Evolutionary conservation across 2,797 vertebrate genomes (phyloP).

Genomic region (Betta splendens): DNA sequence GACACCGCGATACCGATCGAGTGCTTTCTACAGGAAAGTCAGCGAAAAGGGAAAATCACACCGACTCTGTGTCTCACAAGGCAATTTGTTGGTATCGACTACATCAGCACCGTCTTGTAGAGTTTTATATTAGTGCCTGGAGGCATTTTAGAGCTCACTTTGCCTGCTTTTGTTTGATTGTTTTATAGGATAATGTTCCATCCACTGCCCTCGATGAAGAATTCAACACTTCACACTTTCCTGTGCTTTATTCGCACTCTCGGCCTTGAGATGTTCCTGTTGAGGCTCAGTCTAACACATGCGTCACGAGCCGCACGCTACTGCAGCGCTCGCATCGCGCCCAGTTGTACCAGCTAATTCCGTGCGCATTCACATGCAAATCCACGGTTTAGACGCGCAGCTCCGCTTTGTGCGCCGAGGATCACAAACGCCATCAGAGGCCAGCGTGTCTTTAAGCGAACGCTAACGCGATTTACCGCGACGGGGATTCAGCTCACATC

Average conservation of each 20-base stretch:
- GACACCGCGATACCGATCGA: constrained; percentile 11
- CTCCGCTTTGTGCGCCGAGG: background rate
- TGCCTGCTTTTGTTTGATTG: too few species aligned
- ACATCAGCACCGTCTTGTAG: constrained; percentile 1
- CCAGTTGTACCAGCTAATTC: background rate
- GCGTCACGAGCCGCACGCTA: background rate
- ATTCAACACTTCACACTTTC: too few species aligned
- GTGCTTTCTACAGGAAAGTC: background rate
- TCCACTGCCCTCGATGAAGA: too few species aligned
- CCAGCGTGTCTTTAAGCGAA: constrained; percentile 4
- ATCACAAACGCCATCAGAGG: background rate
- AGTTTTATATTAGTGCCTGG: background rate
- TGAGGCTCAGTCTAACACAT: too few species aligned
- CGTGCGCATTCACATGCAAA: background rate
- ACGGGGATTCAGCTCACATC: constrained; percentile 30
- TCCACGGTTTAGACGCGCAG: background rate
- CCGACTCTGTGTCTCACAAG: constrained; percentile 2
- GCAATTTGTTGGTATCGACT: constrained; percentile 5
- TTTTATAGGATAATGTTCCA: too few species aligned
- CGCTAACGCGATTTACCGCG: constrained; percentile 24
- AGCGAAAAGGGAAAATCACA: background rate
- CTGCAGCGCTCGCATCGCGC: background rate
- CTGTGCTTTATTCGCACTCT: too few species aligned
- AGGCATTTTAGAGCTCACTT: background rate
- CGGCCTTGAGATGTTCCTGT: too few species aligned